phyloP scores from a whole-genome alignment of 2,113 vertebrate species.

The Hystrix brachyura region DNA sequence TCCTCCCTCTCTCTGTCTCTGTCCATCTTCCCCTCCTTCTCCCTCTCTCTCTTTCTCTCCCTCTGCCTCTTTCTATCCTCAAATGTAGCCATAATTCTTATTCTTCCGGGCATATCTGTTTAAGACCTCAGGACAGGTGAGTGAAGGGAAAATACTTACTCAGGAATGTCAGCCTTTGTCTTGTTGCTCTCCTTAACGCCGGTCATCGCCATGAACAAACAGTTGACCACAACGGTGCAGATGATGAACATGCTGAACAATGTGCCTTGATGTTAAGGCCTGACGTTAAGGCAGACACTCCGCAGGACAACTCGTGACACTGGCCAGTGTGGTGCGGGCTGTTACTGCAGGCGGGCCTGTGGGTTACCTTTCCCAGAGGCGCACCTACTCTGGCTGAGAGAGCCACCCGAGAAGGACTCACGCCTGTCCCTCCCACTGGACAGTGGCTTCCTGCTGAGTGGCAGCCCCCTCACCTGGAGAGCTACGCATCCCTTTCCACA shows the following conservation, averaged over 20 bases:
- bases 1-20: background rate
- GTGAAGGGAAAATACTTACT: conserved; percentile 91
- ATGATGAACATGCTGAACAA: conserved; percentile 97
- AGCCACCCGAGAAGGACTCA: background rate
- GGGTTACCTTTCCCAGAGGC: background rate
- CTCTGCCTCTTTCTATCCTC: background rate
- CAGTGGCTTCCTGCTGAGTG: background rate
- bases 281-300: conserved; percentile 90
- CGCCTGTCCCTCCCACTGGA: background rate
- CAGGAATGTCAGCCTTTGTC: background rate
- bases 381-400: background rate
- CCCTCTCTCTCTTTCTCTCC: background rate
- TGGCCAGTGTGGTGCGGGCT: fast-evolving
- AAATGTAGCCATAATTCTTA: background rate
- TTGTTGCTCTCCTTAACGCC: fast-evolving
- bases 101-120: background rate
- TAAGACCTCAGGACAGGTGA: background rate
- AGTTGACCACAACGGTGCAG: conserved; percentile 97
- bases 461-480: background rate
- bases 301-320: background rate
- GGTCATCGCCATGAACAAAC: conserved; percentile 93
- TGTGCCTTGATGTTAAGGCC: conserved; percentile 92
- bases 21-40: background rate
- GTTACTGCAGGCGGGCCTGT: too few species aligned
- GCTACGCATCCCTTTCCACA: background rate